Evolutionary conservation across 2,113 vertebrate species (phyloP), one percentile per base, ranked within the genome.

Genomic region (Argyrosomus japonicus): DNA sequence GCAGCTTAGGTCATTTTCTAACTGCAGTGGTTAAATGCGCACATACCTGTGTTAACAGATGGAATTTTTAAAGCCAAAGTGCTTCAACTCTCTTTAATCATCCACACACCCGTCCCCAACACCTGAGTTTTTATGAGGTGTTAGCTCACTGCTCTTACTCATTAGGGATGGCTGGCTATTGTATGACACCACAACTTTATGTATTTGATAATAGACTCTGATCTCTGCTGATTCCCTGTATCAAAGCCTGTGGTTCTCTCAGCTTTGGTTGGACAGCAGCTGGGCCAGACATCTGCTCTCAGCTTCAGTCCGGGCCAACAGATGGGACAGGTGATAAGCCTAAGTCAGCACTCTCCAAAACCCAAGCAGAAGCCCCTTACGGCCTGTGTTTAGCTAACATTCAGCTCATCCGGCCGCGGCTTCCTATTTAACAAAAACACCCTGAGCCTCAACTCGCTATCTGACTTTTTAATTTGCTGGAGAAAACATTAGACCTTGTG

Each of bases 281-380:
- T 92, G 90, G 80, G 77, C 79, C 86, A 87, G 87, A 90, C 91
- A 92, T 93, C 90, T 93, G 92, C 87, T 87, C 89, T 90, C 83
- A 90, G 93, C 92, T 87, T 87, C 75, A 79, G 86, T 77, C 58
- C 72, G 17, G 36, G 85, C 87, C 89, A 90, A 82, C 93, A 91
- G 92, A 93, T 91, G 92, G 89, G 89, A 85, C 92, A 90, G 91
- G 92, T 90, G 91, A 93, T 92, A 92, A 92, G 85, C 84, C 68
- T n/a, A 77, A 87, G 79, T 89, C 90, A 84, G 82, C 90, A 70
- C 69, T 86, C 77, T 83, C 77, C 67, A 68, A 72, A 89, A 77
- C 84, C 84, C 77, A 69, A 86, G 86, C 82, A 81, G 85, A 70
- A 90, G 81, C 75, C 82, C 82, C 84, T 76, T 63, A 78, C 47